phyloP scores from a whole-genome alignment of 2,888 invertebrate species.

The Phalangium opilio region DNA sequence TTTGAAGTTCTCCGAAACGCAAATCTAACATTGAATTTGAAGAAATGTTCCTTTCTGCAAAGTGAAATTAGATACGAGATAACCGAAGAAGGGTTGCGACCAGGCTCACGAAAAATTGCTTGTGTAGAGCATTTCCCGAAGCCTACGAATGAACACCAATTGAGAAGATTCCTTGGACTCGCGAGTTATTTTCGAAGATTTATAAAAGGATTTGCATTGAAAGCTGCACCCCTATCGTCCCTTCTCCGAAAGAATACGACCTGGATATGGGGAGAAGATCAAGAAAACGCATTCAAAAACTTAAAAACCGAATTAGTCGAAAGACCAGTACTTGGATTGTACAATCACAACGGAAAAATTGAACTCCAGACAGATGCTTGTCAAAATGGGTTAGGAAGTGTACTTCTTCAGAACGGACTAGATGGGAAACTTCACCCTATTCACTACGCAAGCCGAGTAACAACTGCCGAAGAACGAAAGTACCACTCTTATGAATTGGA shows the following conservation, averaged over 20 bases:
- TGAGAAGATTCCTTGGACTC: constrained; percentile 1
- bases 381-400: constrained; percentile 1
- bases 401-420: background rate
- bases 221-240: background rate
- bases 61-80: background rate
- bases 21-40: background rate
- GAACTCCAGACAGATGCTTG: constrained; percentile 7
- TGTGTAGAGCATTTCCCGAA: background rate
- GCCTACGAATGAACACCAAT: background rate
- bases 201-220: background rate
- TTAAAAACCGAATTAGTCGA: background rate
- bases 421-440: constrained; percentile 1
- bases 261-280: background rate
- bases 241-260: background rate
- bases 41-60: constrained; percentile 1
- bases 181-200: background rate
- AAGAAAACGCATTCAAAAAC: background rate
- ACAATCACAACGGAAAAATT: background rate
- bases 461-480: background rate
- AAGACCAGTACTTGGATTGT: background rate
- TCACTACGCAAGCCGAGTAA: background rate
- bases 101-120: background rate
- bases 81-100: constrained; percentile 1
- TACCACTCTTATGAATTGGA: constrained; percentile 3
- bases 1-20: background rate